Percentiles rank a stretch among this genome's conserved stretches.
These are phyloP conservation scores for Acronicta leporina DNA, from an alignment of 2,888 invertebrate species.

Conservation along the genomic window DNA sequence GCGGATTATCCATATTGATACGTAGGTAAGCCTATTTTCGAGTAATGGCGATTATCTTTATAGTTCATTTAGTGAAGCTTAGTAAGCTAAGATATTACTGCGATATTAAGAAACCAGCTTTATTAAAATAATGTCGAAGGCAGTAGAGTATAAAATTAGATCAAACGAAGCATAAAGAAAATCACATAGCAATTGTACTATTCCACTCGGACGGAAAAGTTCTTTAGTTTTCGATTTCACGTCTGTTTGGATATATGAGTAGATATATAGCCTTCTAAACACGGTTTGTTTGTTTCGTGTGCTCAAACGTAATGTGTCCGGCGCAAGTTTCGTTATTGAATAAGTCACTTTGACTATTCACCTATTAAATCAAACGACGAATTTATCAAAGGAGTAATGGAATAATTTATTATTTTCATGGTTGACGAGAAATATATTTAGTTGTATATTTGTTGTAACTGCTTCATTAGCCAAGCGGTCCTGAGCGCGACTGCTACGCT, in stretches of 20 bases:
- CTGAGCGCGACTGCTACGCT: too few relatives aligned
- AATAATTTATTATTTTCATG: constrained; percentile 1
- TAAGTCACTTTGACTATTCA: background rate
- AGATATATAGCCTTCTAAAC: constrained; percentile 25
- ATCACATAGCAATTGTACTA: constrained; percentile 45
- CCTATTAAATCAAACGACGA: constrained; percentile 10
- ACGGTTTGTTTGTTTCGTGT: constrained; percentile 15
- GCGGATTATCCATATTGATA: constrained; percentile 65
- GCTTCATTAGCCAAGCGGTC: too few relatives aligned
- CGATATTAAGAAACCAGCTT: constrained; percentile 45
- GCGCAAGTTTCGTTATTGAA: background rate
- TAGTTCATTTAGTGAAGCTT: constrained; percentile 53
- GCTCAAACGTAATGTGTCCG: background rate
- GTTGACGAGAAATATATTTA: too few relatives aligned
- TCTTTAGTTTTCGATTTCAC: constrained; percentile 58
- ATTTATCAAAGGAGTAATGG: constrained; percentile 5
- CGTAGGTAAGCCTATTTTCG: constrained; percentile 47
- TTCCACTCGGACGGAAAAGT: constrained; percentile 55
- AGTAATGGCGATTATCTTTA: constrained; percentile 35
- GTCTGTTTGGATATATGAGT: constrained; percentile 48
- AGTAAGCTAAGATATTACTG: constrained; percentile 41
- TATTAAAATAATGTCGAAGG: constrained; percentile 49
- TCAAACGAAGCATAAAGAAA: constrained; percentile 50
- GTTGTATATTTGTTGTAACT: too few relatives aligned
- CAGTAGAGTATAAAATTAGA: constrained; percentile 55